phyloP scores from a whole-genome alignment of 2,888 invertebrate species.

The Drosophila barbarae region DNA sequence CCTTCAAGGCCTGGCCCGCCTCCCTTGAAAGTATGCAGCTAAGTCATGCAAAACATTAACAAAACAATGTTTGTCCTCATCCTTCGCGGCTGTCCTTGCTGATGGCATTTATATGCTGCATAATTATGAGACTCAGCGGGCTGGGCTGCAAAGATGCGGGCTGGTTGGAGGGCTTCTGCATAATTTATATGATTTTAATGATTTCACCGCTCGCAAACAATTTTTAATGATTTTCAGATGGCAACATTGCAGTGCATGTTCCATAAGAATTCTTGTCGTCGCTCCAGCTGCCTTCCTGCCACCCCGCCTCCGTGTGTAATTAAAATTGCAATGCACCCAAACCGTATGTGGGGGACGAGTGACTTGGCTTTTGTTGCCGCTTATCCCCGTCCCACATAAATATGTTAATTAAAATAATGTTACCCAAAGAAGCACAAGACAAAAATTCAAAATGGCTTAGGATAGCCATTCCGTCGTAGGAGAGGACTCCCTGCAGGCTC shows the following conservation, averaged over 20 bases:
- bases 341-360: constrained; percentile 27
- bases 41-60: constrained; percentile 58
- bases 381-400: constrained; percentile 58
- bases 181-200: constrained; percentile 73
- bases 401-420: constrained; percentile 78
- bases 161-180: constrained; percentile 42
- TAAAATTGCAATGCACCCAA: constrained; percentile 66
- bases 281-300: background rate
- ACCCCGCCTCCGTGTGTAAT: constrained; percentile 54
- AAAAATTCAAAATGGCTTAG: constrained; percentile 64
- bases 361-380: constrained; percentile 52
- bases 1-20: constrained; percentile 13
- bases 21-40: constrained; percentile 19
- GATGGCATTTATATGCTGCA: constrained; percentile 49
- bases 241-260: constrained; percentile 52
- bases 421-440: constrained; percentile 60
- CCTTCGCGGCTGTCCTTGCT: constrained; percentile 37
- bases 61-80: constrained; percentile 51
- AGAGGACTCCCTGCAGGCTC: constrained; percentile 65
- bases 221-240: constrained; percentile 68
- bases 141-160: constrained; percentile 19
- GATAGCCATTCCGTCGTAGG: constrained; percentile 54
- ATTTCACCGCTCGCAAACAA: constrained; percentile 61
- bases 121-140: constrained; percentile 54
- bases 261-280: constrained; percentile 28